A percentile compares a stretch with the other conserved stretches of the same genome.
These are phyloP conservation scores for Xanthostigma xanthostigma DNA, from an alignment of 2,888 invertebrate species.

Conservation along the genomic window DNA sequence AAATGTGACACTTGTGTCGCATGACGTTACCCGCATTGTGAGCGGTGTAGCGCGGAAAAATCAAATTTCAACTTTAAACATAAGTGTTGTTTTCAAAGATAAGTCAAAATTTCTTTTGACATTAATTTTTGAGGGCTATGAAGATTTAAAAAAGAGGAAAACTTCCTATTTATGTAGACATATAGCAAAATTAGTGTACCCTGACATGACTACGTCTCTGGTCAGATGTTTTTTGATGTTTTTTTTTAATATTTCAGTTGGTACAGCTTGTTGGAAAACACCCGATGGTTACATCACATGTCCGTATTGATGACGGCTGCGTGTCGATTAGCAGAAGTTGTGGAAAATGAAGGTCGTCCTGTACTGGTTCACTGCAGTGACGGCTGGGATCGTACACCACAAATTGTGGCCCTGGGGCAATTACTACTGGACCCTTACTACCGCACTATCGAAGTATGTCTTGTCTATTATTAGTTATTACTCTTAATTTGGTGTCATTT, in stretches of 20 bases:
- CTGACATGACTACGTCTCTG: too few relatives aligned
- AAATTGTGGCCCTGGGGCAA: constrained; percentile 87
- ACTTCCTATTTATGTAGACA: too few relatives aligned
- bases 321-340: constrained; percentile 61
- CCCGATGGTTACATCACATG: constrained; percentile 85
- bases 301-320: constrained; percentile 72
- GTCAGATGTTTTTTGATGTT: not conserved
- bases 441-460: constrained; percentile 68
- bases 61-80: too few relatives aligned
- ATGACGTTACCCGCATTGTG: too few relatives aligned
- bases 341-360: constrained; percentile 68
- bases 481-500: not conserved
- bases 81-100: too few relatives aligned
- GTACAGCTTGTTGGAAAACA: constrained; percentile 75
- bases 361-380: constrained; percentile 97
- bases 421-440: constrained; percentile 88
- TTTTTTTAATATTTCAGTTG: constrained; percentile 44
- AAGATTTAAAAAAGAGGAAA: too few relatives aligned
- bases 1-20: too few relatives aligned
- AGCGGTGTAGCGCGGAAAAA: too few relatives aligned
- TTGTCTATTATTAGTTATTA: not conserved
- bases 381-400: constrained; percentile 98
- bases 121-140: too few relatives aligned
- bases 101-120: too few relatives aligned
- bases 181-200: too few relatives aligned